Evolutionary conservation across 2,888 invertebrate species (phyloP).

Genomic region (Eupithecia insigniata): DNA sequence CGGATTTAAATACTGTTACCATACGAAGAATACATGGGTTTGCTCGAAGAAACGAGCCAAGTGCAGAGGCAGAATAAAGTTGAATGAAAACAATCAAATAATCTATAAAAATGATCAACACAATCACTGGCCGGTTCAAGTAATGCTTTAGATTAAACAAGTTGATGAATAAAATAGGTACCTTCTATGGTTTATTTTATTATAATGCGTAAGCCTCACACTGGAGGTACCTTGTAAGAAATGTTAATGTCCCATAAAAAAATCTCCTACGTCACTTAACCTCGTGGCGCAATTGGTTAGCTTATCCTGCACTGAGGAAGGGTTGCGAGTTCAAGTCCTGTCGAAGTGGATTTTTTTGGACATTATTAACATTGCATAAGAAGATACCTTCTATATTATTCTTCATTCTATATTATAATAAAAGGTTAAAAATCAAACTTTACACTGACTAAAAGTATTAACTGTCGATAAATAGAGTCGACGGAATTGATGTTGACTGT

Average conservation of each 20-base stretch:
- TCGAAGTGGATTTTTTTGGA: too few species aligned
- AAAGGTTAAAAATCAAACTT: neutral
- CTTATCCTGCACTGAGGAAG: too few species aligned
- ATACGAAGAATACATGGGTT: neutral
- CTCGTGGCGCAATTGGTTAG: too few species aligned
- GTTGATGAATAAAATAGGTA: neutral
- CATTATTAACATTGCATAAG: too few species aligned
- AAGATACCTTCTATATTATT: too few species aligned
- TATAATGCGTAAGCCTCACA: too few species aligned
- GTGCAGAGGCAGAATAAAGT: neutral
- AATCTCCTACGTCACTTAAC: too few species aligned
- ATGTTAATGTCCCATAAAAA: too few species aligned
- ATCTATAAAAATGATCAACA: neutral
- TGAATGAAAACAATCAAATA: neutral
- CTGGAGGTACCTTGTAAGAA: too few species aligned
- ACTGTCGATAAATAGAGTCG: neutral
- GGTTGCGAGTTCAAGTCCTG: too few species aligned
- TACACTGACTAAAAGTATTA: neutral
- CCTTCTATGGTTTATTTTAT: neutral
- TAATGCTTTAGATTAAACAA: too few species aligned
- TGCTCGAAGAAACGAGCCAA: neutral
- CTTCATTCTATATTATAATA: too few species aligned
- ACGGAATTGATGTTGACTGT: neutral
- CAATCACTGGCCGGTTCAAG: neutral
- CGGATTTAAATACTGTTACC: neutral